Percentiles rank a stretch among this genome's conserved stretches.
These are phyloP conservation scores for Prenolepis imparis DNA, from an alignment of 2,888 invertebrate genomes.

Conservation along the genomic window DNA sequence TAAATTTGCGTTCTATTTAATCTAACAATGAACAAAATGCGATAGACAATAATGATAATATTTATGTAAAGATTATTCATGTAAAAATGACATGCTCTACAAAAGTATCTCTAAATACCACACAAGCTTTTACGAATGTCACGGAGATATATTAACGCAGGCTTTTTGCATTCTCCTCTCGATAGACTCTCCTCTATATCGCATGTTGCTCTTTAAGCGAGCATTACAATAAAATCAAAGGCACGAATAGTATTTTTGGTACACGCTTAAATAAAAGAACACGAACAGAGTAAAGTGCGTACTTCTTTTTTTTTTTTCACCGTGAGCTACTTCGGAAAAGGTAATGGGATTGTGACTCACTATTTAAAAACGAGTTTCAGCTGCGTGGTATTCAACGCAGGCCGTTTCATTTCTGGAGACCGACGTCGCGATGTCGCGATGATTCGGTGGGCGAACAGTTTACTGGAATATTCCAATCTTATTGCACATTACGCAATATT, in stretches of 20 bases:
- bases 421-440: slow-evolving; percentile 10
- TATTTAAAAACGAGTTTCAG: slow-evolving; percentile 48
- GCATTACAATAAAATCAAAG: slow-evolving; percentile 2
- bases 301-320: slow-evolving; percentile 36
- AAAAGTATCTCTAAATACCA: slow-evolving; percentile 36
- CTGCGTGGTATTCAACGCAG: slow-evolving; percentile 5
- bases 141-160: slow-evolving; percentile 22
- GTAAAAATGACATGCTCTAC: background rate
- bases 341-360: slow-evolving; percentile 53
- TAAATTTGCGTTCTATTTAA: background rate
- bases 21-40: background rate
- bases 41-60: background rate
- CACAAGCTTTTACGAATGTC: slow-evolving; percentile 19
- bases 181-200: background rate
- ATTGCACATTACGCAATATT: slow-evolving; percentile 30
- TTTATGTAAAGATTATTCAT: background rate
- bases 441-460: slow-evolving; percentile 41
- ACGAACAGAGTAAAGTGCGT: slow-evolving; percentile 13
- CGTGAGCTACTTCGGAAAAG: slow-evolving; percentile 42
- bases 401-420: slow-evolving; percentile 37
- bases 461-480: slow-evolving; percentile 40
- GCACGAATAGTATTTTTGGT: slow-evolving; percentile 39
- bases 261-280: slow-evolving; percentile 21
- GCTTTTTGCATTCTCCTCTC: slow-evolving; percentile 5
- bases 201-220: slow-evolving; percentile 27